Conservation (phyloP, 2,797 vertebrate genomes). For the Psittacula echo region DNA sequence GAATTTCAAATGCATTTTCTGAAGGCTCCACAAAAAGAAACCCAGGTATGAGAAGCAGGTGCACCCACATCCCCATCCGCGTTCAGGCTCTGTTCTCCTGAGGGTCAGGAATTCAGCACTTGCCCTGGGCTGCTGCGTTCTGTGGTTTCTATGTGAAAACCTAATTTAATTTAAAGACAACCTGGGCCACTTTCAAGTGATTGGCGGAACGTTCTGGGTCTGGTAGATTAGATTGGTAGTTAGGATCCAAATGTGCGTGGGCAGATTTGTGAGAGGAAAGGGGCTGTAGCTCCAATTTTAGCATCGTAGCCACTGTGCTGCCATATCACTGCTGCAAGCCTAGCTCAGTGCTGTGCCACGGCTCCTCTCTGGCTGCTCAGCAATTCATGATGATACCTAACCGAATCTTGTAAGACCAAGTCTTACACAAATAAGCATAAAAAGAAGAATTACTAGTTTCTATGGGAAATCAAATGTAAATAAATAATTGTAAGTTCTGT, state of each 20-base stretch:
- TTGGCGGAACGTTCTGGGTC: neutral
- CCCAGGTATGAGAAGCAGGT: neutral
- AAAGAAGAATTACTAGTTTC: neutral
- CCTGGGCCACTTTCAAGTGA: neutral
- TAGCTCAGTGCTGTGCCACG: neutral
- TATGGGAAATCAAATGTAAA: neutral
- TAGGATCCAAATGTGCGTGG: neutral
- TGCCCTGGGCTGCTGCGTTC: neutral
- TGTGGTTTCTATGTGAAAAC: neutral
- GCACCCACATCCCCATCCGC: neutral
- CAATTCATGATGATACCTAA: neutral
- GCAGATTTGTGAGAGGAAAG: neutral
- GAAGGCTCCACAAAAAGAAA: neutral
- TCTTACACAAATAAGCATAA: neutral
- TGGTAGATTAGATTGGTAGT: neutral
- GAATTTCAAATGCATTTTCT: neutral
- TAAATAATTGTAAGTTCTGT: neutral
- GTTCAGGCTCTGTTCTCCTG: neutral
- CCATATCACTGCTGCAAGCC: accelerated
- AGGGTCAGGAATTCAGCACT: neutral
- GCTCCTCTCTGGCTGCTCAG: neutral
- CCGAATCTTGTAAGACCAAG: neutral
- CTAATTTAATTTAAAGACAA: neutral
- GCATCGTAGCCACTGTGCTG: neutral
- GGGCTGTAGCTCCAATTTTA: neutral